Evolutionary conservation across 1,140 invertebrate genomes (phyloP), one percentile per base, ranked within the genome.

Genomic region (Hyles vespertilio): DNA sequence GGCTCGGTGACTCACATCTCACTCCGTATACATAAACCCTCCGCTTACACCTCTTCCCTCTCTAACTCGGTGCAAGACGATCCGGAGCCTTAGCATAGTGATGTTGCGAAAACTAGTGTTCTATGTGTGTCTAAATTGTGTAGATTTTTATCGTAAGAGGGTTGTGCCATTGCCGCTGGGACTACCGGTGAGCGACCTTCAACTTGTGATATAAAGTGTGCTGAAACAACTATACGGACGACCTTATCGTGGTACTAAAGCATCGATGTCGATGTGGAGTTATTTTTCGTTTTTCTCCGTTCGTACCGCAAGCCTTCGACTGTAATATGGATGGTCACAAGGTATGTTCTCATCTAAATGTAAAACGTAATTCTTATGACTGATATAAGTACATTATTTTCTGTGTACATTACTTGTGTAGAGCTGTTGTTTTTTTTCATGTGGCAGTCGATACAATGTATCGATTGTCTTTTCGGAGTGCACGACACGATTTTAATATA

Each of bases 121-220:
- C 69, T 70, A 69, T 81, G 74, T 84, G 80, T 84, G 79, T 86
- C 70, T 77, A 76, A 69, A 71, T 72, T 76, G 74, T 81, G 80
- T 83, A 84, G 79, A 79, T 77, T 79, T 71, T 66, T 69, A 63
- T 67, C 48, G 60, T 67, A 65, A 68, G 70, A 67, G 77, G 78
- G 73, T 76, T 74, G 78, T 83, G 81, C 75, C 82, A 78, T 79
- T 70, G 71, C 69, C 72, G 69, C 65, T 59, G 64, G 58, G 55
- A 60, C 11, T 5, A 51, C 54, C 56, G 44, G 45, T 54, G 55
- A 43, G 63, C 36, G 57, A 40, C 55, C 57, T 54, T 59, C 46
- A 58, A 49, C 58, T 68, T 63, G 73, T 79, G 73, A 79, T 79
- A 70, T 60, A 65, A 58, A 63, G 70, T 65, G 71, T 79, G 72